A percentile compares a stretch with the other conserved stretches of the same genome.
Conservation (phyloP, 2,113 vertebrate genomes). For the Vidua chalybeata region DNA sequence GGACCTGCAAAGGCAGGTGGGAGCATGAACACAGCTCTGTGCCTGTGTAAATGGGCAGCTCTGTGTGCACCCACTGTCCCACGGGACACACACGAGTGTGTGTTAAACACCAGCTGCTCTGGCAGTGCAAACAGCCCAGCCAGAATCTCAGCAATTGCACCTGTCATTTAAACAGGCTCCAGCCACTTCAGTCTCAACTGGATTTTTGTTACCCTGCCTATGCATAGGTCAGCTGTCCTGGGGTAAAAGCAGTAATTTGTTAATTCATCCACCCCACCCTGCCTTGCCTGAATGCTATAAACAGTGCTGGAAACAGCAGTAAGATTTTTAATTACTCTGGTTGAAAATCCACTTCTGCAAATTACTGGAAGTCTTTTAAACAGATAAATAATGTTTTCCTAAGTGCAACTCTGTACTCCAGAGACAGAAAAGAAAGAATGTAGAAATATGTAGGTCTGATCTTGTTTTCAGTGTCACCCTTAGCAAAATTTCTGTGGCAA, state of each 20-base stretch:
- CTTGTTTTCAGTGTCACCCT: neutral
- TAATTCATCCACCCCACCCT: neutral
- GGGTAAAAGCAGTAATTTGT: neutral
- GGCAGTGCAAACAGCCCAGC: neutral
- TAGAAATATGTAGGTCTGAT: neutral
- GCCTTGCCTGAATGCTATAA: neutral
- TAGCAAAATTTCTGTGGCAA: neutral
- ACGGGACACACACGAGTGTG: neutral
- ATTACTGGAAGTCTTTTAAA: neutral
- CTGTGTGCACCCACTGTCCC: neutral
- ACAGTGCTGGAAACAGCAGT: neutral
- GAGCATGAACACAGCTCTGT: neutral
- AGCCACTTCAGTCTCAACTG: neutral
- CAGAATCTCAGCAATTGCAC: accelerated
- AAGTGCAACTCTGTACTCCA: neutral
- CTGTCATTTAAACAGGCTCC: neutral
- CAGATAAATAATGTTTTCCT: neutral
- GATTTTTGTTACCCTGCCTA: neutral
- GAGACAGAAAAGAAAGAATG: neutral
- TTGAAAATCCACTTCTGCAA: neutral
- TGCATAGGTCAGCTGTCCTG: neutral
- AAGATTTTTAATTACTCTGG: neutral
- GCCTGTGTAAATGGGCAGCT: neutral
- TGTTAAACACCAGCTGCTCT: neutral
- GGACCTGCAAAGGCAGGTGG: neutral